These are phyloP conservation scores for Sinosuthora webbiana DNA, from an alignment of 2,113 vertebrate genomes.

Conservation along the genomic window DNA sequence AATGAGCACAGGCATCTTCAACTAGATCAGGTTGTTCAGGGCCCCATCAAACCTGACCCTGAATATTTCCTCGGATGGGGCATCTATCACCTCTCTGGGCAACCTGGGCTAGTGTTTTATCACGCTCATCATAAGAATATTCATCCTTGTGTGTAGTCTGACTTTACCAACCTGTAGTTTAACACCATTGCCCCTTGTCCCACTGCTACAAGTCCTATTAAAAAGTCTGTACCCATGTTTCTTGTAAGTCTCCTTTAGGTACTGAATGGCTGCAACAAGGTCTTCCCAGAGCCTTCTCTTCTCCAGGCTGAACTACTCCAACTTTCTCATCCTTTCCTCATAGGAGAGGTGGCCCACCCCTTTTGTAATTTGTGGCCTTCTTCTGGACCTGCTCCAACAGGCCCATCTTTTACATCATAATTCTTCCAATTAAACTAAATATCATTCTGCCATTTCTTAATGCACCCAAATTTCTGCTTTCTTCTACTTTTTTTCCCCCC, in stretches of 20 bases:
- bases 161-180: not conserved
- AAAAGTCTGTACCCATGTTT: not conserved
- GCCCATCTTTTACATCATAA: not conserved
- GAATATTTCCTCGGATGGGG: not conserved
- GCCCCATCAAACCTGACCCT: not conserved
- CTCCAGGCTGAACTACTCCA: not conserved
- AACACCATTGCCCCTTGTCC: not conserved
- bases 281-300: not conserved
- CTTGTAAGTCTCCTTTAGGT: not conserved
- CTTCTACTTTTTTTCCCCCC: not conserved
- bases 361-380: not conserved
- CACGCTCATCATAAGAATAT: not conserved
- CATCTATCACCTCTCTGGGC: not conserved
- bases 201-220: not conserved
- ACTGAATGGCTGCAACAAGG: not conserved
- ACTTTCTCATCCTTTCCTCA: not conserved
- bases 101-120: not conserved
- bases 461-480: not conserved
- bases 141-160: not conserved
- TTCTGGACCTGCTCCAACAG: not conserved
- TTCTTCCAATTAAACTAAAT: not conserved
- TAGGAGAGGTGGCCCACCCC: not conserved
- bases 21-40: not conserved
- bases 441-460: not conserved
- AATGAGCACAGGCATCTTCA: not conserved